Evolutionary conservation across 2,797 vertebrate genomes (phyloP).

Genomic region (Labroides dimidiatus): DNA sequence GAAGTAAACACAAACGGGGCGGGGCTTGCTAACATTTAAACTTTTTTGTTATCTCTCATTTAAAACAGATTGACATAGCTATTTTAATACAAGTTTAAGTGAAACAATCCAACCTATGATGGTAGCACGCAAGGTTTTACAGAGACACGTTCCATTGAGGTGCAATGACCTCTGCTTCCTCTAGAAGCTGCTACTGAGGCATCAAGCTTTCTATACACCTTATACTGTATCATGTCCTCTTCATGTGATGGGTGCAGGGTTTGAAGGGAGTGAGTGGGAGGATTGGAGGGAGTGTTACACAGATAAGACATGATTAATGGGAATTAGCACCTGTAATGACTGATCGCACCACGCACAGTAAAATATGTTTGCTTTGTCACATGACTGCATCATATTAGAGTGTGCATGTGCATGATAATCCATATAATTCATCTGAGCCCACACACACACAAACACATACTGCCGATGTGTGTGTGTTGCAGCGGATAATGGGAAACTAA

Average conservation of each 20-base stretch:
- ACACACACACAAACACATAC: background rate
- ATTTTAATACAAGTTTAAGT: too few species aligned
- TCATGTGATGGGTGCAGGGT: too few species aligned
- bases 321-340: slow-evolving; percentile 5
- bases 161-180: background rate
- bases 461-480: background rate
- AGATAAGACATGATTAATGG: slow-evolving; percentile 18
- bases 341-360: background rate
- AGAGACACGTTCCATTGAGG: too few species aligned
- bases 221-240: too few species aligned
- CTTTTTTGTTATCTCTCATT: too few species aligned
- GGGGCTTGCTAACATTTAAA: too few species aligned
- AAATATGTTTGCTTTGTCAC: background rate
- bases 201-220: too few species aligned
- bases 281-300: too few species aligned
- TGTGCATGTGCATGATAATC: background rate
- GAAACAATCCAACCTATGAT: too few species aligned
- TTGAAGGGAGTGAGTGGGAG: too few species aligned
- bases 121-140: too few species aligned
- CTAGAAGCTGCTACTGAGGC: background rate
- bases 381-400: background rate
- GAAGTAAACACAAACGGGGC: background rate
- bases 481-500: slow-evolving; percentile 20
- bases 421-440: background rate
- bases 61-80: too few species aligned